Evolutionary conservation across 2,113 vertebrate species (phyloP).

Genomic region (Ariopsis seemanni): DNA sequence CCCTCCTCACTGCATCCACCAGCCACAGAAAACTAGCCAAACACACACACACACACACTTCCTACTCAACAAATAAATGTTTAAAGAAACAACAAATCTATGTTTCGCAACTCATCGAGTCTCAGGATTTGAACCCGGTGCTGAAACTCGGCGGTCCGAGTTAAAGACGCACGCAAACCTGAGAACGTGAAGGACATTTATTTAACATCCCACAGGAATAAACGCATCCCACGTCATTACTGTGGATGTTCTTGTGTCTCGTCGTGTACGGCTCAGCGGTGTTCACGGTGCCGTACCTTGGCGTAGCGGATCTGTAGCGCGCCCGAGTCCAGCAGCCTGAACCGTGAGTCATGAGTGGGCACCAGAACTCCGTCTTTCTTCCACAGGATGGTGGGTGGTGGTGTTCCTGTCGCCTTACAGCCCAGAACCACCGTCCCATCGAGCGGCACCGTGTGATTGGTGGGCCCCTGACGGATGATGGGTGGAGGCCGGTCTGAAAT

Average conservation of each 20-base stretch:
- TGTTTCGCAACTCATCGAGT: not conserved
- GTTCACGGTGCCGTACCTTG: slow-evolving; percentile 77
- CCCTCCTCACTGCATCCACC: not conserved
- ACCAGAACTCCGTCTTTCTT: slow-evolving; percentile 88
- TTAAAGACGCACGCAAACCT: not conserved
- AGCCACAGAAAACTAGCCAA: not conserved
- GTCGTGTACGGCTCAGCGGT: not conserved
- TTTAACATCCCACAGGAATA: not conserved
- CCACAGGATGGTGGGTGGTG: slow-evolving; percentile 92
- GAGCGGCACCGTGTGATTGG: slow-evolving; percentile 94
- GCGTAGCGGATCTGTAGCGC: slow-evolving; percentile 91
- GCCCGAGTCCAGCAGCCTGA: slow-evolving; percentile 89
- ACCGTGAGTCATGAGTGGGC: slow-evolving; percentile 90
- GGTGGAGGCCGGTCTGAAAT: slow-evolving; percentile 95
- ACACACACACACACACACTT: not conserved
- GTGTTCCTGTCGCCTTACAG: slow-evolving; percentile 85
- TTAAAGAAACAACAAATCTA: not conserved
- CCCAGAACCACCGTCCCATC: slow-evolving; percentile 88
- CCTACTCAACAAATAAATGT: not conserved
- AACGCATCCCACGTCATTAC: not conserved
- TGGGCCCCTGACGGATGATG: slow-evolving; percentile 91
- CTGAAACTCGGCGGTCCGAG: not conserved
- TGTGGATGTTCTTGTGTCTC: not conserved
- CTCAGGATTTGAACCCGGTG: not conserved
- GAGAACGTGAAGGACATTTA: not conserved